Evolutionary conservation across 2,113 vertebrate genomes (phyloP).

Genomic region (Ondatra zibethicus): DNA sequence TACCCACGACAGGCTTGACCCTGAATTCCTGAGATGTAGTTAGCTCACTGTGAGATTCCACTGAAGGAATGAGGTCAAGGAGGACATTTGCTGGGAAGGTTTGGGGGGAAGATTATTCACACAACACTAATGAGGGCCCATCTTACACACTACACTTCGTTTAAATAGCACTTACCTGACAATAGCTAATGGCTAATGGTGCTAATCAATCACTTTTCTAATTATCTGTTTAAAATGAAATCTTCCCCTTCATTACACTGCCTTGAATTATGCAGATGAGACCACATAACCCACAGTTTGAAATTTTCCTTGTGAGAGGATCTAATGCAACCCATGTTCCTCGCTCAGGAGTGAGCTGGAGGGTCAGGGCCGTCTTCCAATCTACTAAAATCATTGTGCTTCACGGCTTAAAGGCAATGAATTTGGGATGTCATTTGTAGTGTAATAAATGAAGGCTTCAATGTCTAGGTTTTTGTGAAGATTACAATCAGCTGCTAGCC

Average conservation of each 20-base stretch:
- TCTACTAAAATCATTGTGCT: slow-evolving; percentile 5
- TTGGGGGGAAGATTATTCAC: slow-evolving; percentile 12
- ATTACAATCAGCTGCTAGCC: neutral
- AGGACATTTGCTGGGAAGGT: neutral
- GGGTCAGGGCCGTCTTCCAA: neutral
- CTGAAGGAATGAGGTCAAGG: neutral
- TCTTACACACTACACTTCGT: neutral
- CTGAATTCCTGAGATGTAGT: neutral
- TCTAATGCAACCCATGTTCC: neutral
- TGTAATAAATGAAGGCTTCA: neutral
- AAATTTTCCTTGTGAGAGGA: neutral
- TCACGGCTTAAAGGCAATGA: neutral
- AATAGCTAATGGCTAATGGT: slow-evolving; percentile 20
- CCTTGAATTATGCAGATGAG: slow-evolving; percentile 36
- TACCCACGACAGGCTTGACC: neutral
- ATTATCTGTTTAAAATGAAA: slow-evolving; percentile 39
- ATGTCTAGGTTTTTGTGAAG: neutral
- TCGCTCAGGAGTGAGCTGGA: neutral
- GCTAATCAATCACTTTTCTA: slow-evolving; percentile 37
- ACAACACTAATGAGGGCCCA: neutral
- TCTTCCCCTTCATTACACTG: slow-evolving; percentile 5
- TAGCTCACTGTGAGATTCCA: neutral
- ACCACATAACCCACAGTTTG: slow-evolving; percentile 1
- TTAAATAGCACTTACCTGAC: slow-evolving; percentile 39
- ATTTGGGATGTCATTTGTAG: neutral